A percentile compares a stretch with the other conserved stretches of the same genome.
Conservation (phyloP, 2,888 invertebrate species). For the Nymphalis polychloros region DNA sequence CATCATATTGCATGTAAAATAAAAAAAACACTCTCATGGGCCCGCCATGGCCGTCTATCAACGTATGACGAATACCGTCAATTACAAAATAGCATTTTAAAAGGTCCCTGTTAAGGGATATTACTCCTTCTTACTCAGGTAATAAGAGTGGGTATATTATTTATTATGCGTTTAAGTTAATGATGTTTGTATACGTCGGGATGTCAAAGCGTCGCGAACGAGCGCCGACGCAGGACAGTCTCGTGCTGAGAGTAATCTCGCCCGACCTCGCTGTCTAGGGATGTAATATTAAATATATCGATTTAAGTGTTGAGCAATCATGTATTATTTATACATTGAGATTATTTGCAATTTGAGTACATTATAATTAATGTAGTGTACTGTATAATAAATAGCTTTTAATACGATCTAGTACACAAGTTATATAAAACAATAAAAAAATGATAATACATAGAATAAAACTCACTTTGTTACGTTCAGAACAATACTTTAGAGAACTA, state of each 20-base stretch:
- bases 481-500: too few relatives aligned
- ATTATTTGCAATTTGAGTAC: too few relatives aligned
- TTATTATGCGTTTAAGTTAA: slow-evolving; percentile 36
- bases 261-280: slow-evolving; percentile 65
- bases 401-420: too few relatives aligned
- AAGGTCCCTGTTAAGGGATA: slow-evolving; percentile 28
- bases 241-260: slow-evolving; percentile 82
- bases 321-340: background rate
- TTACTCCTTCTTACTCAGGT: slow-evolving; percentile 40
- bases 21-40: slow-evolving; percentile 65
- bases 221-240: slow-evolving; percentile 80
- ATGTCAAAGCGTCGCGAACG: slow-evolving; percentile 82
- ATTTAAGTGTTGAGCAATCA: slow-evolving; percentile 20
- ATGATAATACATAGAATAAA: too few relatives aligned
- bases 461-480: too few relatives aligned
- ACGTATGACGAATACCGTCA: slow-evolving; percentile 63
- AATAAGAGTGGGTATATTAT: slow-evolving; percentile 43
- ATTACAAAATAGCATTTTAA: slow-evolving; percentile 39
- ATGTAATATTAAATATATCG: slow-evolving; percentile 44
- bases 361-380: too few relatives aligned
- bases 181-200: slow-evolving; percentile 61
- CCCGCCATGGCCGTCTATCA: slow-evolving; percentile 75
- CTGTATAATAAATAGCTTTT: too few relatives aligned
- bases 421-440: too few relatives aligned
- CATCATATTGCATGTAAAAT: slow-evolving; percentile 73